Percentiles rank a stretch among this genome's conserved stretches.
phyloP scores from a whole-genome alignment of 2,797 vertebrate species.

The Poeciliopsis infans region DNA sequence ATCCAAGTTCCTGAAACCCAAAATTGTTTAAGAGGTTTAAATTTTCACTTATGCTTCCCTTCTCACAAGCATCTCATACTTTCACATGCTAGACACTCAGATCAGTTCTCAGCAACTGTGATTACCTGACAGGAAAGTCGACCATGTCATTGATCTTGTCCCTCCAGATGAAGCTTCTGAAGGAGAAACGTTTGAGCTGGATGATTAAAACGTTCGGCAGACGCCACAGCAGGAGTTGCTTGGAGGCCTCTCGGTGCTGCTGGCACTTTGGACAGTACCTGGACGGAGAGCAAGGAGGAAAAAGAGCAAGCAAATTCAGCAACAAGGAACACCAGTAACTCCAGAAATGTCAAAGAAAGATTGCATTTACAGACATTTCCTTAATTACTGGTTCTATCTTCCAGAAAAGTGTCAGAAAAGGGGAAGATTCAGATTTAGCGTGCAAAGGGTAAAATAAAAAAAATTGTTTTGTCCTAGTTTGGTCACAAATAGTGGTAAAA shows the following conservation, averaged over 20 bases:
- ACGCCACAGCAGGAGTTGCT: slow-evolving; percentile 96
- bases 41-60: not conserved
- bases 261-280: slow-evolving; percentile 99
- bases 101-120: not conserved
- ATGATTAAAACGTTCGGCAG: slow-evolving; percentile 97
- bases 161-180: slow-evolving; percentile 98
- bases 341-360: not conserved
- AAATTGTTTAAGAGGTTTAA: slow-evolving; percentile 3
- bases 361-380: not conserved
- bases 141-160: slow-evolving; percentile 99
- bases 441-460: too few relatives aligned
- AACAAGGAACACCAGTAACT: not conserved
- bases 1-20: slow-evolving; percentile 88
- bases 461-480: too few relatives aligned
- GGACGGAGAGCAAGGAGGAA: not conserved
- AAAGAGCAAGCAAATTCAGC: not conserved
- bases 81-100: not conserved
- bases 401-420: not conserved
- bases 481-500: too few relatives aligned
- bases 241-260: slow-evolving; percentile 96
- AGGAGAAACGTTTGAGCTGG: slow-evolving; percentile 99
- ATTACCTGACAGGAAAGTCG: slow-evolving; percentile 95
- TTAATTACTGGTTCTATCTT: not conserved
- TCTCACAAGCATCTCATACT: not conserved
- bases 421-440: too few relatives aligned